These are phyloP conservation scores for Rapana venosa DNA, from an alignment of 2,888 invertebrate species.

Conservation along the genomic window DNA sequence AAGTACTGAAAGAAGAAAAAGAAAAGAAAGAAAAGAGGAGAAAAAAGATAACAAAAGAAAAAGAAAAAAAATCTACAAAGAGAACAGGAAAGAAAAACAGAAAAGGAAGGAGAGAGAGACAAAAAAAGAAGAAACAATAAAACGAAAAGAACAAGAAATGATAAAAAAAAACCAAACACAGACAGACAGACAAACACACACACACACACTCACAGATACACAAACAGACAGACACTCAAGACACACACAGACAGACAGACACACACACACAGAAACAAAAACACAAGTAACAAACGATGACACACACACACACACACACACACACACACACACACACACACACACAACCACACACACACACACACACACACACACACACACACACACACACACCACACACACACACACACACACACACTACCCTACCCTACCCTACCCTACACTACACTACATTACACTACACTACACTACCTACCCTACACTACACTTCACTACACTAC, in stretches of 20 bases:
- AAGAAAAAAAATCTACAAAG: neutral
- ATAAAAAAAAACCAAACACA: neutral
- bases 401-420: neutral
- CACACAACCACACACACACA: neutral
- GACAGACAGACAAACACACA: neutral
- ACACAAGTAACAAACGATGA: neutral
- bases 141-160: neutral
- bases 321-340: neutral
- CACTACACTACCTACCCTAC: too few relatives aligned
- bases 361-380: neutral
- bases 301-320: neutral
- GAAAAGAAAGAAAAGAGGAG: neutral
- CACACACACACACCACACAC: neutral
- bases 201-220: neutral
- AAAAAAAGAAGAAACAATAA: neutral
- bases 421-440: too few relatives aligned
- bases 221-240: neutral
- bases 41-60: neutral
- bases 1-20: neutral
- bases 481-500: too few relatives aligned
- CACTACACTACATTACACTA: too few relatives aligned
- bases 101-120: neutral
- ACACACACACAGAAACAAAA: too few relatives aligned
- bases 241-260: neutral
- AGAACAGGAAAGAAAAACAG: neutral